Base-by-base conservation (phyloP, 1,140 invertebrate species). In the Trialeurodes vaporariorum region DNA sequence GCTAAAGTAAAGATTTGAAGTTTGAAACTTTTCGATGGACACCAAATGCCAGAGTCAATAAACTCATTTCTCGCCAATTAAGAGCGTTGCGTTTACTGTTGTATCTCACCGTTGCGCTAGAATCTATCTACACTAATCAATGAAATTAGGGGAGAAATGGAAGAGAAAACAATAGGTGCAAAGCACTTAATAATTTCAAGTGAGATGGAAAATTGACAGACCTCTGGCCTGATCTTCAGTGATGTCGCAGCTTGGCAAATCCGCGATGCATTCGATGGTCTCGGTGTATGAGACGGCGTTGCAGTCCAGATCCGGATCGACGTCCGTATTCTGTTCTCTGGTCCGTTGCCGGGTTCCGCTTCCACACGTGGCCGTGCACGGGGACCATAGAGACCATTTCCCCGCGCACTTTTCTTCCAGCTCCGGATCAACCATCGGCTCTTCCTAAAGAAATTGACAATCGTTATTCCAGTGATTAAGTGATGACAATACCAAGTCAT, bases 331-430 rank as follows among this genome's bases (percentile, higher is more conserved):
- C 25, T 40, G 49, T 2, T 26, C 5, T 21, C 72, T 64, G 0
- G 84, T 86, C 27, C 92, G 81, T 77, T 89, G 87, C 75, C 82
- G 84, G 58, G 89, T 79, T 0, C 93, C 93, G 40, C 87, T 79
- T 1, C 92, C 92, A 76, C 93, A 96, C 11, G 87, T 87, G 1
- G 84, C 85, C 0, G 90, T 91, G 77, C 93, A 96, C 69, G 89
- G 84, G 5, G 88, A 88, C 91, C 91, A 95, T 40, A 81, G 76
- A 23, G 84, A 82, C 92, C 92, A 95, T 17, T 84, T 25, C 58
- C 24, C 22, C 67, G 21, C 64, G 25, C 21, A 22, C 21, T 66
- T n/a, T 68, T 67, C 24, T 2, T n/a, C 24, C 25, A 59, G 9
- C 23, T 70, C 66, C 61, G 21, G 24, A 27, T 66, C 69, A 26